Conservation (phyloP, 2,888 invertebrate species). For the Dasysyrphus albostriatus region DNA sequence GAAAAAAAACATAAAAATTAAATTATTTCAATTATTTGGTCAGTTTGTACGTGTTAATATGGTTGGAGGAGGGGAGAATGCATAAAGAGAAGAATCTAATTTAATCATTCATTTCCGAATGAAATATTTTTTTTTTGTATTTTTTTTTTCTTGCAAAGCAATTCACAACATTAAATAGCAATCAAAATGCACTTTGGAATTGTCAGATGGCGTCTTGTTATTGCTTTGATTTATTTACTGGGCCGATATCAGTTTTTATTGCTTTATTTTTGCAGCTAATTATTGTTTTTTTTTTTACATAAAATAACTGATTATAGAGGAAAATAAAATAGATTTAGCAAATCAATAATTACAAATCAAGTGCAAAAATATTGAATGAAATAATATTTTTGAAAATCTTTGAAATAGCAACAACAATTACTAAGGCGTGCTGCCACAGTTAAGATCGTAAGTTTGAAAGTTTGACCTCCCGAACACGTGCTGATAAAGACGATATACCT, state of each 20-base stretch:
- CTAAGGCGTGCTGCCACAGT: too few relatives aligned
- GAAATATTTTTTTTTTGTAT: constrained; percentile 4
- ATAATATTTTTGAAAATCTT: too few relatives aligned
- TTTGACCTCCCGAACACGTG: too few relatives aligned
- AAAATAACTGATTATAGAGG: neutral
- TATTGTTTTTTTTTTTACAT: neutral
- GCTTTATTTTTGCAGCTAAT: constrained; percentile 4
- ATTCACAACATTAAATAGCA: constrained; percentile 35
- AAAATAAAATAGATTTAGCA: neutral
- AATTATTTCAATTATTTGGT: constrained; percentile 18
- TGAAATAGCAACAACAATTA: too few relatives aligned
- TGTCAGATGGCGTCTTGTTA: constrained; percentile 43
- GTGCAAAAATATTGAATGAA: neutral
- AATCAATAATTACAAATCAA: neutral
- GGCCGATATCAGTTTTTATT: constrained; percentile 18
- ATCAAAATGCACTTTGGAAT: constrained; percentile 43
- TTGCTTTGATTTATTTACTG: constrained; percentile 30
- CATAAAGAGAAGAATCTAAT: neutral
- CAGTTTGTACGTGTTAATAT: neutral
- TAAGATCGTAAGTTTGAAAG: too few relatives aligned
- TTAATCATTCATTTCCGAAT: constrained; percentile 18
- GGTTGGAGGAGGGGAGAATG: neutral
- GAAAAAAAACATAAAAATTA: constrained; percentile 17
- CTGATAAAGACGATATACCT: too few relatives aligned
- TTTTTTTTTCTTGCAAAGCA: neutral